These are phyloP conservation scores for Athalia cordata DNA, from an alignment of 2,888 invertebrate species.

Conservation along the genomic window DNA sequence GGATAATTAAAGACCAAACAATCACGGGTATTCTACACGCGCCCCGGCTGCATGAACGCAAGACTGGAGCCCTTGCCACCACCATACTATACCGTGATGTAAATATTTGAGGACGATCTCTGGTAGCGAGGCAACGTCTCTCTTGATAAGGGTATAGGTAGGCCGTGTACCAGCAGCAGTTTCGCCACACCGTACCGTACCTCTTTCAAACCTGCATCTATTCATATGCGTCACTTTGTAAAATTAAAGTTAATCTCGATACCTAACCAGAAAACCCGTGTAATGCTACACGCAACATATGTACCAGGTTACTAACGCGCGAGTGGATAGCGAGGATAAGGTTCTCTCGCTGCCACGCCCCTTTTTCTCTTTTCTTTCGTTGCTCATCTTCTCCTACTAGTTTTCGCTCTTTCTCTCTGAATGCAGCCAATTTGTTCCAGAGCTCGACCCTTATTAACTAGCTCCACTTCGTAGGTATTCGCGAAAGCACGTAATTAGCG, in stretches of 20 bases:
- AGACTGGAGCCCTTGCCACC: constrained; percentile 50
- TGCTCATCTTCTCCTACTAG: not conserved
- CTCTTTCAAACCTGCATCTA: constrained; percentile 24
- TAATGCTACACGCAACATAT: not conserved
- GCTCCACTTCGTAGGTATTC: constrained; percentile 16
- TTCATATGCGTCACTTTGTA: constrained; percentile 32
- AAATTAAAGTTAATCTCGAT: constrained; percentile 23
- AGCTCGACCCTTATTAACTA: constrained; percentile 35
- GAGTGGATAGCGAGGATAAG: constrained; percentile 15
- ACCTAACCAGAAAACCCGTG: constrained; percentile 13
- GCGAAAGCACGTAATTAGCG: constrained; percentile 26
- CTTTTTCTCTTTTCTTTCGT: not conserved
- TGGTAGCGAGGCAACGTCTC: constrained; percentile 56
- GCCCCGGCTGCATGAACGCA: constrained; percentile 23
- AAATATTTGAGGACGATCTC: constrained; percentile 64
- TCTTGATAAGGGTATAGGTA: constrained; percentile 59
- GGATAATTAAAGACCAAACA: constrained; percentile 53
- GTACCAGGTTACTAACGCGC: not conserved
- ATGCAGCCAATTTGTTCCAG: constrained; percentile 33
- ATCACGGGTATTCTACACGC: constrained; percentile 52
- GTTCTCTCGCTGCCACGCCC: not conserved
- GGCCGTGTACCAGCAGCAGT: constrained; percentile 17
- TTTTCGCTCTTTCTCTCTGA: not conserved
- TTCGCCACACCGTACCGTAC: not conserved
- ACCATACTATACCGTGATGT: constrained; percentile 55